Conservation (phyloP, 1,140 invertebrate species). For the Tetramorium alpestre region DNA sequence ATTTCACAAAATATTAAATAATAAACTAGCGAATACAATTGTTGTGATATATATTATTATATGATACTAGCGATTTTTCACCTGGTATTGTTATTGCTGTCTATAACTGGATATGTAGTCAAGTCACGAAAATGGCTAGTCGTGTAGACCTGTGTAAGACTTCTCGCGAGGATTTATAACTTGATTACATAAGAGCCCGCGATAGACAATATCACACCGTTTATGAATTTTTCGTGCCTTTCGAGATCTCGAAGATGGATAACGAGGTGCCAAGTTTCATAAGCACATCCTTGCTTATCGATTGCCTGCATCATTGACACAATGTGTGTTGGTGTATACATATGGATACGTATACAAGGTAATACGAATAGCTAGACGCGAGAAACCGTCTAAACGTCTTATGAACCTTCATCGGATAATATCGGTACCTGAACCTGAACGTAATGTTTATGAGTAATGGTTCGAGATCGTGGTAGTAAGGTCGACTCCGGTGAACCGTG, state of each 20-base stretch:
- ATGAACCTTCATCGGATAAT: slow-evolving; percentile 73
- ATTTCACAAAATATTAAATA: not conserved
- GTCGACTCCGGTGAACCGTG: slow-evolving; percentile 75
- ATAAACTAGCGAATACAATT: not conserved
- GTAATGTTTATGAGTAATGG: slow-evolving; percentile 78
- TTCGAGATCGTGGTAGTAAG: slow-evolving; percentile 74
- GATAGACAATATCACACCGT: slow-evolving; percentile 54
- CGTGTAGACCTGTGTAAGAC: not conserved
- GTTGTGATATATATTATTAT: not conserved
- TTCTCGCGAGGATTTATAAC: slow-evolving; percentile 46
- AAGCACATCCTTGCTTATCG: slow-evolving; percentile 75
- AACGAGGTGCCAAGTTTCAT: slow-evolving; percentile 73
- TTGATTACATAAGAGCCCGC: slow-evolving; percentile 55
- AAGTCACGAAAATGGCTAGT: slow-evolving; percentile 20
- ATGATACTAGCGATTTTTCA: not conserved
- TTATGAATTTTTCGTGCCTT: slow-evolving; percentile 62
- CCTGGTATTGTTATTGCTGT: not conserved
- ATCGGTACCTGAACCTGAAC: slow-evolving; percentile 67
- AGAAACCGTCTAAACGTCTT: slow-evolving; percentile 75
- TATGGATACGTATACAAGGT: slow-evolving; percentile 11
- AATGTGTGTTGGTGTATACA: slow-evolving; percentile 34
- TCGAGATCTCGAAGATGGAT: slow-evolving; percentile 59
- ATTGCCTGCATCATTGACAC: slow-evolving; percentile 65
- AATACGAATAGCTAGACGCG: slow-evolving; percentile 46
- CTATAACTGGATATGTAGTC: not conserved